Percentiles rank a stretch among this genome's conserved stretches.
phyloP scores from a whole-genome alignment of 2,797 vertebrate genomes.

The Bradypodion ventrale region DNA sequence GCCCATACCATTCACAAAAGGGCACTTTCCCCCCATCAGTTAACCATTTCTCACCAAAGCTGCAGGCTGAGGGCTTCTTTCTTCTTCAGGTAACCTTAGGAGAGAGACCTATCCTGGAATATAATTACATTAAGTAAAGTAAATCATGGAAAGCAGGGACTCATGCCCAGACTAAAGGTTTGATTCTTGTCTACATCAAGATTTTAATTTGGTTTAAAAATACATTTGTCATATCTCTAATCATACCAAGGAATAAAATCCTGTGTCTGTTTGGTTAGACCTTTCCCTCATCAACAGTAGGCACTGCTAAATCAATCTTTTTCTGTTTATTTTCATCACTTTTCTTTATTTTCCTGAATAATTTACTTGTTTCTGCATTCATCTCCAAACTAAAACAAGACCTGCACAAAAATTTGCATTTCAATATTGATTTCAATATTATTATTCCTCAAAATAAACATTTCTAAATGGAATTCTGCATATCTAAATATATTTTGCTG shows the following conservation, averaged over 20 bases:
- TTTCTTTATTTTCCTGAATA: neutral
- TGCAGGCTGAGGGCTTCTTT: too few relatives aligned
- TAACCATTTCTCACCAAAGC: too few relatives aligned
- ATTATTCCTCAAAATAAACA: neutral
- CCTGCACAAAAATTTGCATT: neutral
- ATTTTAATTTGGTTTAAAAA: neutral
- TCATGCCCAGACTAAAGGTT: neutral
- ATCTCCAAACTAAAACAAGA: neutral
- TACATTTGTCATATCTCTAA: neutral
- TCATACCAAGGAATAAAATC: neutral
- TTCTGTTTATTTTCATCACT: neutral
- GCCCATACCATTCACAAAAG: too few relatives aligned
- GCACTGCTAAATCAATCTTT: neutral
- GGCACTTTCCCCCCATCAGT: too few relatives aligned
- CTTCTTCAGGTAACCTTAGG: neutral
- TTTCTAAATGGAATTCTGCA: neutral
- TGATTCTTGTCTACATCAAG: neutral
- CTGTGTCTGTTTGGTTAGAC: neutral
- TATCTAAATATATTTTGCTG: neutral
- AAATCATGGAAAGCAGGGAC: neutral
- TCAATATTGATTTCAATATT: neutral
- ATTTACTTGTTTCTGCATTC: neutral
- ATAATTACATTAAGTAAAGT: neutral
- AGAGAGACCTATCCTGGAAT: neutral
- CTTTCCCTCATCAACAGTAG: neutral